phyloP scores from a whole-genome alignment of 2,888 invertebrate species.

The Acleris sparsana region DNA sequence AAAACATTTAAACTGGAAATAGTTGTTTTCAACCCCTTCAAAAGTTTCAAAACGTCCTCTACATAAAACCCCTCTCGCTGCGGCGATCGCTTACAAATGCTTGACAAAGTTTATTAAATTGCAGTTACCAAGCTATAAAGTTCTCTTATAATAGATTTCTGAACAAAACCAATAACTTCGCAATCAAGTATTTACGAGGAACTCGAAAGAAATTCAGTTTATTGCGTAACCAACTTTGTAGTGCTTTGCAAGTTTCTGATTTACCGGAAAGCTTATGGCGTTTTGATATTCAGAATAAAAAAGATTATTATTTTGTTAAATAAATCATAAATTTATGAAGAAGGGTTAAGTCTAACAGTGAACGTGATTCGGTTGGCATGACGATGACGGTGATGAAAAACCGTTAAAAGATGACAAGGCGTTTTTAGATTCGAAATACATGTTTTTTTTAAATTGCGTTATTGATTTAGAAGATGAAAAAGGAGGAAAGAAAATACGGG shows the following conservation, averaged over 20 bases:
- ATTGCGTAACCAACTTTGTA: constrained; percentile 20
- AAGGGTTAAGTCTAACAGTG: too few relatives aligned
- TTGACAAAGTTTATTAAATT: constrained; percentile 22
- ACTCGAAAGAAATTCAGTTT: constrained; percentile 28
- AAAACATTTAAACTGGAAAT: too few relatives aligned
- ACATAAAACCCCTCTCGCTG: background rate
- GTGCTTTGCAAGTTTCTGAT: background rate
- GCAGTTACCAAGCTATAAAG: constrained; percentile 18
- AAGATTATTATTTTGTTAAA: too few relatives aligned
- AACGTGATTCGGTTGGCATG: too few relatives aligned
- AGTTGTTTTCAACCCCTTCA: background rate
- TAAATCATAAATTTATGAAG: too few relatives aligned
- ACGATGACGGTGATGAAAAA: too few relatives aligned
- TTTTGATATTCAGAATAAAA: too few relatives aligned
- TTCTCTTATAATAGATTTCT: constrained; percentile 30
- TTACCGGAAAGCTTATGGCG: constrained; percentile 1
- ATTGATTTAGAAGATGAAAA: too few relatives aligned
- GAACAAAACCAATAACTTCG: constrained; percentile 31
- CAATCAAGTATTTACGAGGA: constrained; percentile 34
- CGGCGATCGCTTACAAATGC: constrained; percentile 8
- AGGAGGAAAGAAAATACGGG: too few relatives aligned
- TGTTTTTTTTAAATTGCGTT: too few relatives aligned
- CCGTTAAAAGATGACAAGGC: too few relatives aligned
- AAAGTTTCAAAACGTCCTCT: background rate
- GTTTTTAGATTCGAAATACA: too few relatives aligned